Percentiles rank a stretch among this genome's conserved stretches.
Conservation (phyloP, 2,113 vertebrate species). For the Anoura caudifer region DNA sequence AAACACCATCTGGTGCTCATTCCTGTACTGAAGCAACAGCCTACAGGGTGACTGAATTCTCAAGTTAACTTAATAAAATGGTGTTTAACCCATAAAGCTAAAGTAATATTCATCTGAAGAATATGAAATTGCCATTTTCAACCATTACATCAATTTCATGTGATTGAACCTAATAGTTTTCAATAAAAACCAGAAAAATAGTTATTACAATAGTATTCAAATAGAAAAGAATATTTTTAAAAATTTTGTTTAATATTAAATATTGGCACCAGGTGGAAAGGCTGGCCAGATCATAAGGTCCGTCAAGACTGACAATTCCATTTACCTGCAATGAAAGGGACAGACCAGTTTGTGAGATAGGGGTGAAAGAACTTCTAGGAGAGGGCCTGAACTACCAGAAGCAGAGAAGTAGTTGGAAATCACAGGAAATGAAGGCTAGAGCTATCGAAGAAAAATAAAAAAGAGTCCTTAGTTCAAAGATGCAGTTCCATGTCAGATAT, state of each 20-base stretch:
- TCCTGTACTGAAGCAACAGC: slow-evolving; percentile 21
- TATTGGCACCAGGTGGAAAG: background rate
- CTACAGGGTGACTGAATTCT: background rate
- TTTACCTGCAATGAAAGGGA: background rate
- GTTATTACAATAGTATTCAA: background rate
- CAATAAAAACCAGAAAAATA: background rate
- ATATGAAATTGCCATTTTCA: background rate
- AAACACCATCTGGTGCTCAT: background rate
- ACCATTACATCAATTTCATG: background rate
- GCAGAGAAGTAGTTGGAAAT: background rate
- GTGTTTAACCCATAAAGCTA: slow-evolving; percentile 5
- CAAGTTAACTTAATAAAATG: background rate
- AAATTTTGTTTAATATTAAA: background rate
- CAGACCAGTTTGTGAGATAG: background rate
- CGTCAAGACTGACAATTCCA: background rate
- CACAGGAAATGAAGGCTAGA: background rate
- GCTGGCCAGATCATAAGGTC: background rate
- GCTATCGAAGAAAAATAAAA: background rate
- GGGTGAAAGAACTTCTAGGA: background rate
- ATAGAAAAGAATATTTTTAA: background rate
- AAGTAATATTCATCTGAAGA: slow-evolving; percentile 33
- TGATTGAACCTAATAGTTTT: background rate
- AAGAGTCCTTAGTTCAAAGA: background rate
- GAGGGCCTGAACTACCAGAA: background rate
- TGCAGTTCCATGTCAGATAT: background rate